Evolutionary conservation across 2,888 invertebrate species (phyloP).

Genomic region (Dryobotodes eremita): DNA sequence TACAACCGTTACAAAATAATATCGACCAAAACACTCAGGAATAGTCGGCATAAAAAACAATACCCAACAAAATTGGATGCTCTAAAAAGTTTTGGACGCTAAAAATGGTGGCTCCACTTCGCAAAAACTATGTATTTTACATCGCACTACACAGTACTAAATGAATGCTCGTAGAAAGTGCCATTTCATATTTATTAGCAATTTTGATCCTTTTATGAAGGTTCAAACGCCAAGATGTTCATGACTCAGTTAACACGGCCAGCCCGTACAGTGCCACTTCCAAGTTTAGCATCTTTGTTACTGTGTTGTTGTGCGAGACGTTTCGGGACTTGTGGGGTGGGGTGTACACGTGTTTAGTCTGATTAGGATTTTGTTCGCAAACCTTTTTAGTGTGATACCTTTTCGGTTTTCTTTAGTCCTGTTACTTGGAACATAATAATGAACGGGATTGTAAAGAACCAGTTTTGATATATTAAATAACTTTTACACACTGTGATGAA

Average conservation of each 20-base stretch:
- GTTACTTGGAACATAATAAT: background rate
- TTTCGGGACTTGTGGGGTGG: constrained; percentile 37
- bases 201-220: constrained; percentile 76
- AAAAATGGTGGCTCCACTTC: constrained; percentile 43
- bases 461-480: background rate
- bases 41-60: constrained; percentile 45
- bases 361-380: constrained; percentile 10
- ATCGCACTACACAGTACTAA: constrained; percentile 34
- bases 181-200: constrained; percentile 78
- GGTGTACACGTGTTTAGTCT: constrained; percentile 38
- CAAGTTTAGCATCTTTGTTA: constrained; percentile 54
- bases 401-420: constrained; percentile 1
- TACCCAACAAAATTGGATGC: constrained; percentile 47
- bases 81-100: constrained; percentile 43
- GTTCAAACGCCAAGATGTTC: constrained; percentile 67
- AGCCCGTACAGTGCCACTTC: constrained; percentile 51
- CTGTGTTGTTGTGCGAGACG: constrained; percentile 28
- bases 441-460: background rate
- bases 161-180: constrained; percentile 59
- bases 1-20: constrained; percentile 11
- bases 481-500: background rate
- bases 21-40: constrained; percentile 22
- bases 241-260: constrained; percentile 69
- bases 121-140: constrained; percentile 61
- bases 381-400: constrained; percentile 25